Conservation (phyloP, 2,797 vertebrate genomes). For the Dipus sagitta region DNA sequence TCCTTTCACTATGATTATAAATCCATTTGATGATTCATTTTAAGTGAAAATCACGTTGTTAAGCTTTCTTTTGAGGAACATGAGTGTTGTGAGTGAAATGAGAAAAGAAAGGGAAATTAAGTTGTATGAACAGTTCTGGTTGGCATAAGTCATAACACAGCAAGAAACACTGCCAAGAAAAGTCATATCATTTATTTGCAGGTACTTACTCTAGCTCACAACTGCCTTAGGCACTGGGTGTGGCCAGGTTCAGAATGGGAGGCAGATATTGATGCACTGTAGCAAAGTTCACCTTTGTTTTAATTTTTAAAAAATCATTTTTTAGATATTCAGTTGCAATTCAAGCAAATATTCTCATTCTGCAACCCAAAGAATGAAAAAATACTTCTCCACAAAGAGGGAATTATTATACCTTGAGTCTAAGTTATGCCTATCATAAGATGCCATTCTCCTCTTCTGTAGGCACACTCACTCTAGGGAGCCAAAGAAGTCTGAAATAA, state of each 20-base stretch:
- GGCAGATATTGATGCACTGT: neutral
- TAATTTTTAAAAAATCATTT: neutral
- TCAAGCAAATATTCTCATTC: neutral
- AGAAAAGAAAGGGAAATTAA: slow-evolving; percentile 57
- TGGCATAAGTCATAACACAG: slow-evolving; percentile 40
- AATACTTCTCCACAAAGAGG: neutral
- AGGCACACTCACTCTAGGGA: neutral
- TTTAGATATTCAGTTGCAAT: neutral
- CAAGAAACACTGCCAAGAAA: neutral
- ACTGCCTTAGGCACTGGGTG: neutral
- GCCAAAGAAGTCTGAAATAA: neutral
- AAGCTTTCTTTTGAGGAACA: neutral
- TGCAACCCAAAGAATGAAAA: neutral
- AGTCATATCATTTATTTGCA: neutral
- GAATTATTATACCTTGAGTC: neutral
- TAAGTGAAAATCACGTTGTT: slow-evolving; percentile 1
- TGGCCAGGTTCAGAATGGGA: slow-evolving; percentile 46
- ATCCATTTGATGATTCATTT: slow-evolving; percentile 14
- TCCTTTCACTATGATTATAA: slow-evolving; percentile 20
- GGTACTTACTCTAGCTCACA: slow-evolving; percentile 1
- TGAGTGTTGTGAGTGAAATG: neutral
- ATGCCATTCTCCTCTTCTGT: neutral
- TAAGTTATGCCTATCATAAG: neutral
- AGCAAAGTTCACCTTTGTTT: neutral
- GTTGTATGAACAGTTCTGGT: slow-evolving; percentile 28